Evolutionary conservation across 2,797 vertebrate genomes (phyloP), one percentile per base, ranked within the genome.

Genomic region (Danio jaintianensis): DNA sequence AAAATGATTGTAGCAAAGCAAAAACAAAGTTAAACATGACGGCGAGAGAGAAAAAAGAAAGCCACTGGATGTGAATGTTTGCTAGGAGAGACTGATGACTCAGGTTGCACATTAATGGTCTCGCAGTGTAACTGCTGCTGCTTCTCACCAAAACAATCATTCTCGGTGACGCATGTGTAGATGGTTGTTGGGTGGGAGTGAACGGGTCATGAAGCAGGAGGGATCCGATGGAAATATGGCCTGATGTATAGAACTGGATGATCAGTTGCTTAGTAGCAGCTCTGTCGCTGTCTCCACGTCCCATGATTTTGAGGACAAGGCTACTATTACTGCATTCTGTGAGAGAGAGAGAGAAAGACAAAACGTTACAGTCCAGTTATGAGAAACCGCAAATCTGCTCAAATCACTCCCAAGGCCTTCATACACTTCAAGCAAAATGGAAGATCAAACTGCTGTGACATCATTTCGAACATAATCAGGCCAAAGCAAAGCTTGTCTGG

Each of bases 291-390:
- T 96, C 92, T 98, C 97, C 95, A 98, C 98, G 45, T 98, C 97
- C 98, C 97, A 98, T 86, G 97, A 98, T 95, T 98, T 98, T 89
- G 98, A 99, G 91, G 98, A 99, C 95, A 99, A 96, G 91, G 98
- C 98, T 89, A 97, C 96, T 97, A 99, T 98, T 97, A 98, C 98
- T 92, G 97, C 96, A 88, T 98, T 98, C 97, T 99, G 94, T 74
- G 87, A 4, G 16, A 79, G 36, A 50, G 6, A 53, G 29, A 29
- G 29, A 3, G 29, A 29, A 1, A 29, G 29, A 29, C 55, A 62
- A 43, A 66, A 55, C 29, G 9, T 47, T 22, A 73, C 40, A 45
- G 18, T 20, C 75, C 56, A 10, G 22, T 67, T 68, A 15, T 13
- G 56, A 55, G 13, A 13, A 18, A 73, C 36, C 59, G 63, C 75